These are phyloP conservation scores for Asbolus verrucosus DNA, from an alignment of 1,140 invertebrate genomes.

Conservation along the genomic window DNA sequence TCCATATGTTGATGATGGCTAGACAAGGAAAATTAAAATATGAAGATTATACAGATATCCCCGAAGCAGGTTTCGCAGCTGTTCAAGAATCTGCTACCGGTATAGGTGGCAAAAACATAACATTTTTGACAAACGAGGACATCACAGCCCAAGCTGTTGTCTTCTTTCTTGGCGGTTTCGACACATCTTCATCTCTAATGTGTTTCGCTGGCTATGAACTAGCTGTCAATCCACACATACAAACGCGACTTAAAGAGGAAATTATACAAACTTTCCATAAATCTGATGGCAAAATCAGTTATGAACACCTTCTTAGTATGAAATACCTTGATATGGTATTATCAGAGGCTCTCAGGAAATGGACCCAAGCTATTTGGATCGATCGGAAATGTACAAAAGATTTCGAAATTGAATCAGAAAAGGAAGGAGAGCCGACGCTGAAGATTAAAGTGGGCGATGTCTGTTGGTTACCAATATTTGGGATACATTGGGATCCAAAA, in stretches of 20 bases:
- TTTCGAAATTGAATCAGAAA: conserved; percentile 11
- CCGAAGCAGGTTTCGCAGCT: conserved; percentile 49
- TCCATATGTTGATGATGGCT: conserved; percentile 65
- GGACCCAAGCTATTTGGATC: conserved; percentile 1
- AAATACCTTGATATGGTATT: conserved; percentile 55
- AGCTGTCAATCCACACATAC: conserved; percentile 68
- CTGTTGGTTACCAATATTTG: conserved; percentile 38
- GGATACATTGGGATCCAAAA: conserved; percentile 62
- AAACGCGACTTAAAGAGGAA: conserved; percentile 63
- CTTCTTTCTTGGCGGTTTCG: conserved; percentile 66
- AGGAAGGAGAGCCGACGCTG: conserved; percentile 15
- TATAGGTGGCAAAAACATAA: conserved; percentile 8
- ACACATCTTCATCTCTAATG: conserved; percentile 58
- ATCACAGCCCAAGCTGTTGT: conserved; percentile 63
- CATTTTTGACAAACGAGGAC: conserved; percentile 53
- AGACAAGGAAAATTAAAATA: conserved; percentile 56
- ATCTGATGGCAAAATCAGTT: conserved; percentile 39
- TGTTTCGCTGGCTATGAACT: conserved; percentile 64
- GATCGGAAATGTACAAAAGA: conserved; percentile 23
- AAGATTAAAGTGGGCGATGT: conserved; percentile 24
- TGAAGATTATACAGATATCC: conserved; percentile 20
- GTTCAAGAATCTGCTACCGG: conserved; percentile 49
- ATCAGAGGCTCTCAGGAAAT: conserved; percentile 24
- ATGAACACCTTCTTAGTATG: conserved; percentile 48
- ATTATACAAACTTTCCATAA: conserved; percentile 42